These are phyloP conservation scores for Nyctibius bracteatus DNA, from an alignment of 2,113 vertebrate species.

Conservation along the genomic window DNA sequence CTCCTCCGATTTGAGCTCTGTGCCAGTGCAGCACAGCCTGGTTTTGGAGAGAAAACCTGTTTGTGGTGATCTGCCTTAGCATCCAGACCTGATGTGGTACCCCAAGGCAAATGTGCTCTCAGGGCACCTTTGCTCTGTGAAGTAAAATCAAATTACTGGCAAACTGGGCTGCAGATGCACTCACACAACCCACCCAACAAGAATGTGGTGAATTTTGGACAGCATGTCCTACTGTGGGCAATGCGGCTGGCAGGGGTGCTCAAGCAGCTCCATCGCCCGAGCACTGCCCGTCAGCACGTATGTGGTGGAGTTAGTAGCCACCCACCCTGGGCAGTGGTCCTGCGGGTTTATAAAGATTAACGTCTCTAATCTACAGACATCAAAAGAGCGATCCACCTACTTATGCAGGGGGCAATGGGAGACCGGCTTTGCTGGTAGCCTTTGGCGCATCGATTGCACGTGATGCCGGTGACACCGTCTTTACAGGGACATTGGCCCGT, in stretches of 20 bases:
- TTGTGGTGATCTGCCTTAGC: neutral
- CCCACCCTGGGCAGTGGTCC: neutral
- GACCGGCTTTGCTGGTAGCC: constrained; percentile 99
- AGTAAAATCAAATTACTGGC: neutral
- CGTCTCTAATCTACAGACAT: neutral
- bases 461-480: constrained; percentile 97
- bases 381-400: constrained; percentile 74
- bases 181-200: neutral
- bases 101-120: neutral
- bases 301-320: neutral
- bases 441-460: constrained; percentile 98
- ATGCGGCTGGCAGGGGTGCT: accelerated
- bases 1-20: neutral
- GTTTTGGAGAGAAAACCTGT: neutral
- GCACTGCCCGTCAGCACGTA: accelerated
- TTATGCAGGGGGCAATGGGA: constrained; percentile 98
- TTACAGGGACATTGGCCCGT: constrained; percentile 99
- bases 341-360: neutral
- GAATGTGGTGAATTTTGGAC: neutral
- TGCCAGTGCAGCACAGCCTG: neutral
- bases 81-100: neutral
- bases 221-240: neutral
- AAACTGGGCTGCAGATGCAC: neutral
- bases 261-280: neutral
- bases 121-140: neutral